Conservation (phyloP, 2,888 invertebrate genomes). For the Cephus spinipes region DNA sequence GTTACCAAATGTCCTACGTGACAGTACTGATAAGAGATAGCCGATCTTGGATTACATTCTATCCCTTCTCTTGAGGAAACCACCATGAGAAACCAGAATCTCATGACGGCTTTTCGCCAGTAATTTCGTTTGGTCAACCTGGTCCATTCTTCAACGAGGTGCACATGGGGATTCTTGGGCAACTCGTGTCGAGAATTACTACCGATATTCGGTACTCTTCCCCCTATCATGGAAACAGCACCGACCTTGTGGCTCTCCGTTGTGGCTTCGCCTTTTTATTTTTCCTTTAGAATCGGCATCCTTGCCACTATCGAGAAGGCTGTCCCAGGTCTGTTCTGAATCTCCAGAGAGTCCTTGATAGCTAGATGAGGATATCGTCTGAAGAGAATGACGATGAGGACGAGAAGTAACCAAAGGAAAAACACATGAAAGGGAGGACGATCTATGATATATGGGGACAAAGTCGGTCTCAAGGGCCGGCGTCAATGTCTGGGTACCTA, state of each 20-base stretch:
- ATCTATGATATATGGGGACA: not conserved
- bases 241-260: not conserved
- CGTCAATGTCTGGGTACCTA: not conserved
- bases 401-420: not conserved
- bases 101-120: not conserved
- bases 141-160: not conserved
- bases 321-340: not conserved
- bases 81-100: not conserved
- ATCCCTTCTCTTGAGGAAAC: not conserved
- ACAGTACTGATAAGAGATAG: not conserved
- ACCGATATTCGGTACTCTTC: no score
- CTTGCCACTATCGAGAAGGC: not conserved
- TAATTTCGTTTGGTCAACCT: not conserved
- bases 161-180: not conserved
- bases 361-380: not conserved
- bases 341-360: not conserved
- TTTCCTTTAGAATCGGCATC: not conserved
- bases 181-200: not conserved
- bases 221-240: no score
- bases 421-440: not conserved
- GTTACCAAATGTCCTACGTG: not conserved
- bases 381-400: not conserved
- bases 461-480: not conserved
- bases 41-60: not conserved
- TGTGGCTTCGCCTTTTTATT: not conserved